These are phyloP conservation scores for Phenganax marumi DNA, from an alignment of 92 coral and sea anemone species.

Conservation along the genomic window DNA sequence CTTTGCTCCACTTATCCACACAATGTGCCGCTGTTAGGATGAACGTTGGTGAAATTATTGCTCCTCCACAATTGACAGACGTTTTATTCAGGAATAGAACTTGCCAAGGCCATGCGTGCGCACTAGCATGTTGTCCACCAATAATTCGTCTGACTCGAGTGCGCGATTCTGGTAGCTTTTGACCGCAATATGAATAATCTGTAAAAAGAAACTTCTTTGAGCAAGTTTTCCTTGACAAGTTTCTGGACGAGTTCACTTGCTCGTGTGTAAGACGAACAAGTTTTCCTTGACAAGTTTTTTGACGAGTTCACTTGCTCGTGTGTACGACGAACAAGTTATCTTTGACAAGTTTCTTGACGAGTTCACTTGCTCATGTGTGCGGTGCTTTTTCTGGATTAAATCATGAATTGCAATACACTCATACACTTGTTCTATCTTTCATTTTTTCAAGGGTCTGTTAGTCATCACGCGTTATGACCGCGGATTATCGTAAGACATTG, in stretches of 20 bases:
- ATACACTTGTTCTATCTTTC: neutral
- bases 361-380: neutral
- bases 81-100: constrained; percentile 10
- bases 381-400: neutral
- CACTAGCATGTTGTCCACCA: constrained; percentile 18
- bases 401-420: neutral
- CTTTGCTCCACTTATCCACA: neutral
- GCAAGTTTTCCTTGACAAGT: neutral
- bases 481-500: neutral
- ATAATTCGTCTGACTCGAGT: constrained; percentile 26
- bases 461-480: constrained; percentile 1
- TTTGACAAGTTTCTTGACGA: neutral
- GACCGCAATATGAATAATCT: neutral
- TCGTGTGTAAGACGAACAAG: neutral
- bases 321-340: neutral
- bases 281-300: neutral
- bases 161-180: neutral
- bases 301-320: neutral
- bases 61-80: constrained; percentile 2
- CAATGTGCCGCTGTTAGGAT: constrained; percentile 37
- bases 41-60: constrained; percentile 29
- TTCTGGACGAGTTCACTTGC: neutral
- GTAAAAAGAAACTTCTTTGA: neutral
- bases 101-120: constrained; percentile 33
- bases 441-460: neutral